Conservation (phyloP, 2,888 invertebrate species). For the Tachina grossa region DNA sequence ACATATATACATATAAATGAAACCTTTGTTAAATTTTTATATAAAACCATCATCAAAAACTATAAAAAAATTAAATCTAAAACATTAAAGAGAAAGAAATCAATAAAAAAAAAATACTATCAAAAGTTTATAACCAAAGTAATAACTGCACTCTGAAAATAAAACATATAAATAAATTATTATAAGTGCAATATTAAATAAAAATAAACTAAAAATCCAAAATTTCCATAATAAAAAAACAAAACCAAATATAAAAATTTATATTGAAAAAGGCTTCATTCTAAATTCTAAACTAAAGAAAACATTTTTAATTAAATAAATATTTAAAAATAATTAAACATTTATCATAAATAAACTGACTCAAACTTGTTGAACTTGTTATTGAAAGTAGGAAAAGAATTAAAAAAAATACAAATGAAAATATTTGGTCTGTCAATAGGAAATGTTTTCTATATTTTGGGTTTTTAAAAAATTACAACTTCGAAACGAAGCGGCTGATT, state of each 20-base stretch:
- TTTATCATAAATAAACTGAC: conserved; percentile 35
- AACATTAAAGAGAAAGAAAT: neutral
- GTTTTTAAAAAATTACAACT: neutral
- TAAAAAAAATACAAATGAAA: conserved; percentile 10
- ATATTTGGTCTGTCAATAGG: conserved; percentile 30
- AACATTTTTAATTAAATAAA: conserved; percentile 56
- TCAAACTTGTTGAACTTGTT: conserved; percentile 26
- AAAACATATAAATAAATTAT: conserved; percentile 27
- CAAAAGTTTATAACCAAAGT: conserved; percentile 38
- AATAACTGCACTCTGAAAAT: conserved; percentile 46
- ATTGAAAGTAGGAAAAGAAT: conserved; percentile 17
- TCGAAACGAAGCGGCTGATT: neutral
- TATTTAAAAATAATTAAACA: conserved; percentile 18
- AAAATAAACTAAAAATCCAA: conserved; percentile 43
- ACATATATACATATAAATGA: conserved; percentile 25
- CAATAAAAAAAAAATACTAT: conserved; percentile 19
- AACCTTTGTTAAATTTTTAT: conserved; percentile 71
- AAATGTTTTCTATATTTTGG: neutral
- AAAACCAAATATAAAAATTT: conserved; percentile 34
- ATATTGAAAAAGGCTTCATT: conserved; percentile 67
- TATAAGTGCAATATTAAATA: conserved; percentile 48
- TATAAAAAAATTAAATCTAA: conserved; percentile 30
- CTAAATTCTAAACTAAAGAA: conserved; percentile 40
- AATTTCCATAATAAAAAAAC: conserved; percentile 44
- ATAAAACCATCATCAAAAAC: conserved; percentile 65